phyloP scores from a whole-genome alignment of 2,888 invertebrate species.

The Machimus atricapillus region DNA sequence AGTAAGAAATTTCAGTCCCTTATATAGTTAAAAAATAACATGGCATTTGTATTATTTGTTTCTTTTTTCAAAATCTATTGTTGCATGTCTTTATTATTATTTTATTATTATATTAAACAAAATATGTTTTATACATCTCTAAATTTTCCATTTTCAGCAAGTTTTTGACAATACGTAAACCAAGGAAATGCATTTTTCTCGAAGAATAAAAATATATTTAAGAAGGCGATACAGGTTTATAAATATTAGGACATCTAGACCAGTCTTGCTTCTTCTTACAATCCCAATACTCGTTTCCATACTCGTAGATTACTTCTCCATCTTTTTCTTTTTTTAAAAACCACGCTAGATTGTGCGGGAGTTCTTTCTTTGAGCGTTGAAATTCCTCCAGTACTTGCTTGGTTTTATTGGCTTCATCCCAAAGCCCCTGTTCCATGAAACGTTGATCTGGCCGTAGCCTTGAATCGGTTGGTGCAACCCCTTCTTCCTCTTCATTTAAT shows the following conservation, averaged over 20 bases:
- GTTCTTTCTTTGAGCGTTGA: constrained; percentile 78
- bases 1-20: too few relatives aligned
- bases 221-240: constrained; percentile 19
- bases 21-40: too few relatives aligned
- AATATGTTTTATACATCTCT: too few relatives aligned
- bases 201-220: too few relatives aligned
- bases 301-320: constrained; percentile 73
- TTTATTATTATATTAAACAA: too few relatives aligned
- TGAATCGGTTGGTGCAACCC: constrained; percentile 92
- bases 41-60: too few relatives aligned
- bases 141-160: too few relatives aligned
- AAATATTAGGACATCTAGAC: constrained; percentile 84
- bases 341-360: constrained; percentile 80
- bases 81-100: too few relatives aligned
- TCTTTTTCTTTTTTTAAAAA: constrained; percentile 72
- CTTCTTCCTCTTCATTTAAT: constrained; percentile 88
- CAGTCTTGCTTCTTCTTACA: constrained; percentile 84
- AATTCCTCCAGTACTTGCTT: constrained; percentile 88
- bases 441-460: constrained; percentile 91
- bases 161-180: too few relatives aligned
- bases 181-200: too few relatives aligned
- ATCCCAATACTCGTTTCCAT: constrained; percentile 87
- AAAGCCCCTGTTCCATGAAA: constrained; percentile 88
- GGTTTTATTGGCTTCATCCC: constrained; percentile 85
- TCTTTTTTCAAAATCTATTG: too few relatives aligned